Conservation (phyloP, 2,797 vertebrate species). For the Orestias chungarensis region DNA sequence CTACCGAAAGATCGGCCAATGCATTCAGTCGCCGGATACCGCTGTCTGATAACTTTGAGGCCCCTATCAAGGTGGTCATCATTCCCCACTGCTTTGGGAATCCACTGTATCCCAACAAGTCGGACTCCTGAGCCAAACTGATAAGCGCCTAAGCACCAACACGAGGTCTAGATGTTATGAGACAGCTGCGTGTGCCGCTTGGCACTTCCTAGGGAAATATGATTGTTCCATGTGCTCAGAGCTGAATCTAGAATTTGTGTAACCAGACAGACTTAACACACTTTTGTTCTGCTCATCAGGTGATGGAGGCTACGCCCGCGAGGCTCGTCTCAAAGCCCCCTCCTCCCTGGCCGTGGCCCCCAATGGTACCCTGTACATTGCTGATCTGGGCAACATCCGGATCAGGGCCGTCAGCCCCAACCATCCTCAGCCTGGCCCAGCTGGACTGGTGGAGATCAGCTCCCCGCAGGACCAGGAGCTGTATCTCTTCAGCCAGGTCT, state of each 20-base stretch:
- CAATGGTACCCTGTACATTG: slow-evolving; percentile 90
- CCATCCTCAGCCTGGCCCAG: slow-evolving; percentile 84
- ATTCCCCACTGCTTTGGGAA: slow-evolving; percentile 45
- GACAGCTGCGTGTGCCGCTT: slow-evolving; percentile 15
- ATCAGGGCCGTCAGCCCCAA: slow-evolving; percentile 90
- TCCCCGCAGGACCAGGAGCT: slow-evolving; percentile 94
- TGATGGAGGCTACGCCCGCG: slow-evolving; percentile 93
- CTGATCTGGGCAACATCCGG: slow-evolving; percentile 93
- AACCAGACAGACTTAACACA: slow-evolving; percentile 25
- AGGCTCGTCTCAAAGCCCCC: slow-evolving; percentile 92
- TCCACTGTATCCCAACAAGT: slow-evolving; percentile 41
- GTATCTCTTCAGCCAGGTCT: slow-evolving; percentile 88
- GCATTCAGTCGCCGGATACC: slow-evolving; percentile 55
- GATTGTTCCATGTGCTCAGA: neutral
- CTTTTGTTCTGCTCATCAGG: slow-evolving; percentile 73
- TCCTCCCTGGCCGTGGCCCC: slow-evolving; percentile 91
- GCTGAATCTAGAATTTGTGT: neutral
- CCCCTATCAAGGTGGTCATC: slow-evolving; percentile 67
- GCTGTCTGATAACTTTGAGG: slow-evolving; percentile 64
- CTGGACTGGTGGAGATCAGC: slow-evolving; percentile 88
- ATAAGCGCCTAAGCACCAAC: slow-evolving; percentile 58
- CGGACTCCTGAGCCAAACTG: slow-evolving; percentile 61
- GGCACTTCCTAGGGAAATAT: slow-evolving; percentile 10
- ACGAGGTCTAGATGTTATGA: slow-evolving; percentile 38
- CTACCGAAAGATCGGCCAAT: slow-evolving; percentile 57